Base-by-base conservation (phyloP, 1,140 invertebrate genomes). In the Harlomillsia oculata region DNA sequence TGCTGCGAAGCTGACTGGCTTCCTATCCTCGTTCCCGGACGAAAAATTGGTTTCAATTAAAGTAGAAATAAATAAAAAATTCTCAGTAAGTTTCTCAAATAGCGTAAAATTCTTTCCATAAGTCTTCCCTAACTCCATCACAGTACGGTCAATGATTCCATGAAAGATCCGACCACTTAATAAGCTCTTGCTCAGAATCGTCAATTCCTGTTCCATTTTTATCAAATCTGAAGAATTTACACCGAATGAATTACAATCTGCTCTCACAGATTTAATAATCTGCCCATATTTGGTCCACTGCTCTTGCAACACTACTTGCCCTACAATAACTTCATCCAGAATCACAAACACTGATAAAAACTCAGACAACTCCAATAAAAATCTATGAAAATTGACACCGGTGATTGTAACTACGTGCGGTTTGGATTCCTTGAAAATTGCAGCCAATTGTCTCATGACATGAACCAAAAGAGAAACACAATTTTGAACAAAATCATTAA, bases 281-380 rank as follows among this genome's bases (percentile, higher is more conserved):
- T 80, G 76, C 66, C 79, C 75, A 63, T 87, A 88, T 4, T 78
- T 71, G 14, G 77, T 77, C 82, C 82, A 87, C 66, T 85, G 80
- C 16, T 85, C 80, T 51, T 78, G 69, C 4, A 88, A 70, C 0
- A 74, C 69, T 2, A 75, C 72, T 54, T 82, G 79, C 36, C 70
- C 70, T 25, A 76, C 73, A 28, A 89, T 74, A 14, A 89, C 71
- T 70, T 81, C 78, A 68, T 89, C 86, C 11, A 89, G 64, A 20
- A 78, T 83, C 9, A 87, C 72, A 5, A 89, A 72, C 39, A 82
- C 75, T n/a, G 77, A 69, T 23, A 88, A 75, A 18, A 87, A 66
- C 66, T 83, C 77, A 14, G 79, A 77, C 8, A 87, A 71, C 59
- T 80, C 74, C 60, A 81, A 78, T 66, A 82, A 77, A 23, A 80